These are phyloP conservation scores for Lottia gigantea DNA, from an alignment of 2,888 invertebrate genomes.

Conservation along the genomic window DNA sequence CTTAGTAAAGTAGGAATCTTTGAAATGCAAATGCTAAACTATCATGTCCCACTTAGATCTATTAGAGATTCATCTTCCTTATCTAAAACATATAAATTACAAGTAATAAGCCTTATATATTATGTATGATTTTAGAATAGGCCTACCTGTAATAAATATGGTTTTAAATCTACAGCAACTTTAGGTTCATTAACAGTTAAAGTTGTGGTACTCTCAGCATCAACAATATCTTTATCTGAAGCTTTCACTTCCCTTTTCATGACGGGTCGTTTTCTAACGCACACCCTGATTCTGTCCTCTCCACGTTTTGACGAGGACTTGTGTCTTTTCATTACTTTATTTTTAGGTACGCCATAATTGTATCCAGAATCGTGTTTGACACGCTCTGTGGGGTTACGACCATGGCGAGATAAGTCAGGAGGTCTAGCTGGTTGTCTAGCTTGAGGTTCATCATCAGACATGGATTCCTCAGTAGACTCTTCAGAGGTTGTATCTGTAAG, in stretches of 20 bases:
- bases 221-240: slow-evolving; percentile 58
- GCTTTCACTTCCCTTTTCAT: slow-evolving; percentile 53
- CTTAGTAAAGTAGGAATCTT: no score
- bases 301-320: slow-evolving; percentile 21
- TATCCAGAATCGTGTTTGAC: slow-evolving; percentile 55
- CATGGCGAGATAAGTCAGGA: slow-evolving; percentile 32
- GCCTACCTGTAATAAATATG: slow-evolving; percentile 62
- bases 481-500: slow-evolving; percentile 30
- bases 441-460: slow-evolving; percentile 48
- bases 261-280: slow-evolving; percentile 63
- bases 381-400: slow-evolving; percentile 44
- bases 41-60: no score
- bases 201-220: slow-evolving; percentile 49
- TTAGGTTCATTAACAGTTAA: slow-evolving; percentile 62
- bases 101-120: no score
- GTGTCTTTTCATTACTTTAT: slow-evolving; percentile 23
- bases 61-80: no score
- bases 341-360: slow-evolving; percentile 64
- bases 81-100: no score
- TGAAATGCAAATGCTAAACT: no score
- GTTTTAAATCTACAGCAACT: slow-evolving; percentile 62
- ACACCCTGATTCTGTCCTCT: slow-evolving; percentile 60
- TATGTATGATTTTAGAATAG: neutral
- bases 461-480: slow-evolving; percentile 33
- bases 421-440: slow-evolving; percentile 37